Percentiles rank a stretch among this genome's conserved stretches.
Conservation (phyloP, 2,888 invertebrate genomes). For the Serripes groenlandicus region DNA sequence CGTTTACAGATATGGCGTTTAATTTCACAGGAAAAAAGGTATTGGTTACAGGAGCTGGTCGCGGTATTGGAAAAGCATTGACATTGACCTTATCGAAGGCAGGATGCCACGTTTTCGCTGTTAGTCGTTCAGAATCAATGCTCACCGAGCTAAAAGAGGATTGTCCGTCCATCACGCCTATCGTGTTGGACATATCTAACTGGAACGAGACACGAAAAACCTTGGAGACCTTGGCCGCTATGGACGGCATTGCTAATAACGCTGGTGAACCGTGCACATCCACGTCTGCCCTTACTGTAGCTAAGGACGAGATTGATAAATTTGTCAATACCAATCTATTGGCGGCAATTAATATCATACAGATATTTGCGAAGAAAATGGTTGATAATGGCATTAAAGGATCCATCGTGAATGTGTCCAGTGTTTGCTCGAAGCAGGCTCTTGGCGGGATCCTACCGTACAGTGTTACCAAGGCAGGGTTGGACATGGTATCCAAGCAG, state of each 20-base stretch:
- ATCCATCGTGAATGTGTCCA: constrained; percentile 95
- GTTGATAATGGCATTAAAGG: constrained; percentile 91
- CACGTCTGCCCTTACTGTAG: constrained; percentile 87
- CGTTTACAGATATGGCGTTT: neutral
- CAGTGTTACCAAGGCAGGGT: constrained; percentile 94
- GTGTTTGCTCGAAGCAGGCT: constrained; percentile 89
- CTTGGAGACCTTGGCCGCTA: constrained; percentile 89
- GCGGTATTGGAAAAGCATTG: neutral
- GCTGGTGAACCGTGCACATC: constrained; percentile 92
- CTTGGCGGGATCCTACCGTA: constrained; percentile 92
- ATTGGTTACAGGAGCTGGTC: neutral
- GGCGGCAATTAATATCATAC: constrained; percentile 93
- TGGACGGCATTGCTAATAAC: constrained; percentile 96
- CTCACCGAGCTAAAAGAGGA: neutral
- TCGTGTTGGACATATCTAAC: constrained; percentile 91
- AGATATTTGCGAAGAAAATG: constrained; percentile 91
- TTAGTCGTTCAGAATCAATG: neutral
- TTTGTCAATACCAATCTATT: constrained; percentile 93
- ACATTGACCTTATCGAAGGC: neutral
- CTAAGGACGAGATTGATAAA: constrained; percentile 91
- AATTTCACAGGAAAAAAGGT: neutral
- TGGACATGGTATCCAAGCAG: constrained; percentile 93
- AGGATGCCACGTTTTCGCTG: constrained; percentile 1
- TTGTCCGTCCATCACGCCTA: constrained; percentile 87
- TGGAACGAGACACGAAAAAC: constrained; percentile 91